Evolutionary conservation across 2,113 vertebrate genomes (phyloP).

Genomic region (Dendrocopos noguchii): DNA sequence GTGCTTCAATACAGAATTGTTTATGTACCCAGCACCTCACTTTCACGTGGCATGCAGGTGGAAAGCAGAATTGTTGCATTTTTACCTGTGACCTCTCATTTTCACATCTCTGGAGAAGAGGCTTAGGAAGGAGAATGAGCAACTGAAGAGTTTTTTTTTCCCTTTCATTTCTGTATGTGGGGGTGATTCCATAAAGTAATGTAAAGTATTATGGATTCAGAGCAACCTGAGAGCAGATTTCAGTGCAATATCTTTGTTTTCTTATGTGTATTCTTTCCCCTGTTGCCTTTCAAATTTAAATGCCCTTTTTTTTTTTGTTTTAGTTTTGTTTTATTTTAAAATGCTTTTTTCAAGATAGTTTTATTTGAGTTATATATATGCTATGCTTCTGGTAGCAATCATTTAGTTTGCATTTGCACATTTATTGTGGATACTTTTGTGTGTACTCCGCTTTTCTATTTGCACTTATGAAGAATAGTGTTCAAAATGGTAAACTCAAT

Average conservation of each 20-base stretch:
- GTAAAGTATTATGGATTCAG: background rate
- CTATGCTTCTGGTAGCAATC: background rate
- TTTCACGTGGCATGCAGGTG: background rate
- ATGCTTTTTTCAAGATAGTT: background rate
- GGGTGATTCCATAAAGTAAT: background rate
- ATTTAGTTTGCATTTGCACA: background rate
- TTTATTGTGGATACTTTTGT: background rate
- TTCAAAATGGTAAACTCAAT: background rate
- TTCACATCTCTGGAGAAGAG: background rate
- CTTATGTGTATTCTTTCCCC: background rate
- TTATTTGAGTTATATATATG: background rate
- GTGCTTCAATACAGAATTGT: background rate
- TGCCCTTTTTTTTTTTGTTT: background rate
- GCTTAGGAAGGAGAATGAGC: background rate
- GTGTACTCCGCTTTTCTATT: background rate
- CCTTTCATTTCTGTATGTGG: background rate
- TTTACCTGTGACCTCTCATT: background rate
- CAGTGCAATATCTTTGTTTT: background rate
- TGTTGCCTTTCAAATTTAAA: background rate
- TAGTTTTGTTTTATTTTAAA: background rate
- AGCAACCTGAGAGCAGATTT: background rate
- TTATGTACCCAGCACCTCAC: background rate
- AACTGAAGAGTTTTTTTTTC: background rate
- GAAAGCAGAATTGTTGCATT: background rate
- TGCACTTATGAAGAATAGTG: background rate